Percentiles rank a stretch among this genome's conserved stretches.
Evolutionary conservation across 1,140 invertebrate genomes (phyloP).

Genomic region (Helicoverpa zea): DNA sequence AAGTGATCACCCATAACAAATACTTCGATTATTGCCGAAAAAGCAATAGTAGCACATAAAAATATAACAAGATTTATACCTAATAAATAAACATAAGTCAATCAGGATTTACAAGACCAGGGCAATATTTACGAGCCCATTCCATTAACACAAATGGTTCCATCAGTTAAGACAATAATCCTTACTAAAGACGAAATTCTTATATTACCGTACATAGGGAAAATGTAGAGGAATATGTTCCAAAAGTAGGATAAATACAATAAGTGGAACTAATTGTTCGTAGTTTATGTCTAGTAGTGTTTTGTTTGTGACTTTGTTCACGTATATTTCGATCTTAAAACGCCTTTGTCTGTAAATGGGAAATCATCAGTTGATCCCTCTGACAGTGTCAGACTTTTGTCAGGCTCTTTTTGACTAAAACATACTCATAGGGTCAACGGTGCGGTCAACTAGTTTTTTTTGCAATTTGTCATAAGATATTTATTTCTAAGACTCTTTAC

Average conservation of each 20-base stretch:
- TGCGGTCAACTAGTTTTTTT: too few relatives aligned
- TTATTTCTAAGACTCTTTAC: too few relatives aligned
- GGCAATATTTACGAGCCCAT: slow-evolving; percentile 60
- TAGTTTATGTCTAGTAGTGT: not conserved
- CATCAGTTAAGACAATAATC: slow-evolving; percentile 63
- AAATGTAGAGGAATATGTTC: slow-evolving; percentile 27
- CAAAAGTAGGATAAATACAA: not conserved
- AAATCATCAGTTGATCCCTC: too few relatives aligned
- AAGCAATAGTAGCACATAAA: not conserved
- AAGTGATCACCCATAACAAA: not conserved
- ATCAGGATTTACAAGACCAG: slow-evolving; percentile 58
- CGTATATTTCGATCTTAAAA: too few relatives aligned
- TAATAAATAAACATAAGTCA: slow-evolving; percentile 60
- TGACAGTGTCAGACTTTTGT: too few relatives aligned
- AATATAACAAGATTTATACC: slow-evolving; percentile 35
- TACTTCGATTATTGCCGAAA: not conserved
- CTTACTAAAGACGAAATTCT: slow-evolving; percentile 46
- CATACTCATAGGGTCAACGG: too few relatives aligned
- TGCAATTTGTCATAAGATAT: too few relatives aligned
- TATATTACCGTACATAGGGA: slow-evolving; percentile 25
- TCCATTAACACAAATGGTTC: slow-evolving; percentile 64
- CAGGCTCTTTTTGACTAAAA: too few relatives aligned
- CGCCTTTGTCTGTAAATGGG: too few relatives aligned
- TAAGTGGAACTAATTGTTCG: not conserved
- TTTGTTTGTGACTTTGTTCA: too few relatives aligned